phyloP scores from a whole-genome alignment of 2,888 invertebrate genomes.

The Fragum sueziense region DNA sequence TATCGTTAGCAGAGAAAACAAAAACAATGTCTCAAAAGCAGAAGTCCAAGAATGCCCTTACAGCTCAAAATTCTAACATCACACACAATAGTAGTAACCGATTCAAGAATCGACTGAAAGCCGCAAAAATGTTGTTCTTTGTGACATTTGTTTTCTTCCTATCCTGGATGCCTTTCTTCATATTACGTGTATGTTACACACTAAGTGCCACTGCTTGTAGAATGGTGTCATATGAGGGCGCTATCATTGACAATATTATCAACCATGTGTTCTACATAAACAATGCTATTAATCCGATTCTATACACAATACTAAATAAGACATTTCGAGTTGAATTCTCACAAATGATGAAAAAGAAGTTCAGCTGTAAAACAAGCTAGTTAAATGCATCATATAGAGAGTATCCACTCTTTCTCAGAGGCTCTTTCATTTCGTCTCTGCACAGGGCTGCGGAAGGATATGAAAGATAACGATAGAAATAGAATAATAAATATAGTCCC shows the following conservation, averaged over 20 bases:
- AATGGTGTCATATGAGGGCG: conserved; percentile 22
- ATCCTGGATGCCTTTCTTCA: conserved; percentile 63
- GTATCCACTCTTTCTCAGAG: too few species aligned
- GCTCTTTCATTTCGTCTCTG: too few species aligned
- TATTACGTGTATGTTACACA: conserved; percentile 39
- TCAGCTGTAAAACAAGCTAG: background rate
- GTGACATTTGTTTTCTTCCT: conserved; percentile 62
- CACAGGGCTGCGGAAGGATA: too few species aligned
- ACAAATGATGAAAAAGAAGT: conserved; percentile 21
- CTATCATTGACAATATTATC: conserved; percentile 37
- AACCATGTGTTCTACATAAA: conserved; percentile 63
- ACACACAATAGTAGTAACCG: background rate
- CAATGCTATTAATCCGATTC: conserved; percentile 62
- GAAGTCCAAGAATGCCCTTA: background rate
- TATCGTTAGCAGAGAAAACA: background rate
- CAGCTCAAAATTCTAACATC: background rate
- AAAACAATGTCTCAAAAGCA: background rate
- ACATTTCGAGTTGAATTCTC: conserved; percentile 56
- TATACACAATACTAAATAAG: conserved; percentile 59
- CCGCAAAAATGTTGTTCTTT: conserved; percentile 63
- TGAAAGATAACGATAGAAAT: too few species aligned
- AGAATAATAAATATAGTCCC: too few species aligned
- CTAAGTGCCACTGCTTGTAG: conserved; percentile 18
- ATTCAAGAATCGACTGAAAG: conserved; percentile 45
- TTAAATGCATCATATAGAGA: too few species aligned